Conservation (phyloP, 2,888 invertebrate genomes). For the Brenthis daphne region DNA sequence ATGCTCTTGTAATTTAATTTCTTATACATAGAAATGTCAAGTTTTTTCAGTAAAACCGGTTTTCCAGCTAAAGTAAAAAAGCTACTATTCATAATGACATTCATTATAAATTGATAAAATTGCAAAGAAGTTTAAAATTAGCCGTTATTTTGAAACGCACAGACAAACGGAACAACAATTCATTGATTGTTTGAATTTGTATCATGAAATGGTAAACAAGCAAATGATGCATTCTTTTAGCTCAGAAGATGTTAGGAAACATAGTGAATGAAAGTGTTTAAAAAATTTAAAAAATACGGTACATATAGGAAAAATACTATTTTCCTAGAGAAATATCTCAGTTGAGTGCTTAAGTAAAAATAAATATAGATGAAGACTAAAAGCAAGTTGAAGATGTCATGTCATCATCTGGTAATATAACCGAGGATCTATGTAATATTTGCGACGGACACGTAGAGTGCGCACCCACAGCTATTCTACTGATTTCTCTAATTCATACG, state of each 20-base stretch:
- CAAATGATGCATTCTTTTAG: not conserved
- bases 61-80: not conserved
- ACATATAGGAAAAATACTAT: too few relatives aligned
- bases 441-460: constrained; percentile 76
- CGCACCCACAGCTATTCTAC: constrained; percentile 73
- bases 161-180: not conserved
- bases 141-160: not conserved
- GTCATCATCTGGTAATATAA: constrained; percentile 60
- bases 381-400: constrained; percentile 61
- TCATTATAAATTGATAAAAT: too few relatives aligned
- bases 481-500: constrained; percentile 71
- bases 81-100: too few relatives aligned
- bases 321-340: not conserved
- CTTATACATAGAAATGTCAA: too few relatives aligned
- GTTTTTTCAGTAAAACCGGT: not conserved
- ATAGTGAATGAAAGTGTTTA: constrained; percentile 1
- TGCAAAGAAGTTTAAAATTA: too few relatives aligned
- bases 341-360: not conserved
- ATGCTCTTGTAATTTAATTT: not conserved
- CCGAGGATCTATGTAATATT: constrained; percentile 70
- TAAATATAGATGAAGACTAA: constrained; percentile 21
- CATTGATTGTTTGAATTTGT: constrained; percentile 1
- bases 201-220: constrained; percentile 2
- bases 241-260: not conserved
- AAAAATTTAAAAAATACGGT: constrained; percentile 5